Conservation (phyloP, 1,140 invertebrate genomes). For the Caerostris extrusa region DNA sequence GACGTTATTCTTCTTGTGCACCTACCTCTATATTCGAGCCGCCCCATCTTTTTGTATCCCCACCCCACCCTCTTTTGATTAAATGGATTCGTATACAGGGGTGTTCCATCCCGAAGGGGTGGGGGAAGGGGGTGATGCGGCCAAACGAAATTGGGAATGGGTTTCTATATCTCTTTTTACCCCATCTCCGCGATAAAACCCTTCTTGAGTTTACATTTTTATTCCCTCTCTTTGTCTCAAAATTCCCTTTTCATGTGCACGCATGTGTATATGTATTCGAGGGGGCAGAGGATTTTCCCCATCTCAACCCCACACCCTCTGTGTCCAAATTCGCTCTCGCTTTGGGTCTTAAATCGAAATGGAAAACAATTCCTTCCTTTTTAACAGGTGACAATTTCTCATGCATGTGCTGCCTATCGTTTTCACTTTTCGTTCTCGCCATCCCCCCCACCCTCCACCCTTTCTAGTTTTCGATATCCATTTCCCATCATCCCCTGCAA, state of each 20-base stretch:
- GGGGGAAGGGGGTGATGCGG: neutral
- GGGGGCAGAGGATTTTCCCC: neutral
- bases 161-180: slow-evolving; percentile 40
- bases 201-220: slow-evolving; percentile 27
- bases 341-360: slow-evolving; percentile 49
- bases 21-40: neutral
- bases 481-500: neutral
- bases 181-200: neutral
- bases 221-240: slow-evolving; percentile 20
- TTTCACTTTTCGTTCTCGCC: neutral
- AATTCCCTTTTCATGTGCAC: neutral
- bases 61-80: slow-evolving; percentile 17
- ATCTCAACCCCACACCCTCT: no score
- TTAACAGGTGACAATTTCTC: slow-evolving; percentile 61
- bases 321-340: slow-evolving; percentile 1
- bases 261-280: neutral
- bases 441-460: neutral
- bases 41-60: neutral
- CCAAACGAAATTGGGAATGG: neutral
- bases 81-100: neutral
- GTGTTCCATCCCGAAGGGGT: neutral
- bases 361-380: slow-evolving; percentile 49
- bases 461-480: neutral
- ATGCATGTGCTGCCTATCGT: slow-evolving; percentile 16
- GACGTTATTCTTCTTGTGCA: neutral